These are phyloP conservation scores for Amphipyra berbera DNA, from an alignment of 2,888 invertebrate species.

Conservation along the genomic window DNA sequence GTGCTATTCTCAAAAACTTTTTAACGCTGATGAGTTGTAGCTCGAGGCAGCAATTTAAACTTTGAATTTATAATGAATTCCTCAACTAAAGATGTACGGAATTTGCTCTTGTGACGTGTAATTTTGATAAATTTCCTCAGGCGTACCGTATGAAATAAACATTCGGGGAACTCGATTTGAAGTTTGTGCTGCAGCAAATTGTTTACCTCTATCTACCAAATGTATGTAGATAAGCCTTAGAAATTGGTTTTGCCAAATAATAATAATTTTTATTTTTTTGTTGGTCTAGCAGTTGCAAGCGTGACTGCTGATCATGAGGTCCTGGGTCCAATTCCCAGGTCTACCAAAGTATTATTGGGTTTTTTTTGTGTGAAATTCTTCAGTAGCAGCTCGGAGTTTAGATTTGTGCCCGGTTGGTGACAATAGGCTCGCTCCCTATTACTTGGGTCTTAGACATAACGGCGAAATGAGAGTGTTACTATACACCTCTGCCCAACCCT, in stretches of 20 bases:
- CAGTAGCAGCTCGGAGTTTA: no score
- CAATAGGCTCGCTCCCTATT: no score
- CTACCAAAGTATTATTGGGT: no score
- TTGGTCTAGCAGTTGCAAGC: no score
- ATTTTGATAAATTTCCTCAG: slow-evolving; percentile 65
- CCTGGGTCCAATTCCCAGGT: no score
- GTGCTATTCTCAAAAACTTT: slow-evolving; percentile 74
- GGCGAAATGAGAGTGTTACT: no score
- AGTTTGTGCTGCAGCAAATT: slow-evolving; percentile 46
- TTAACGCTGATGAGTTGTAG: slow-evolving; percentile 83
- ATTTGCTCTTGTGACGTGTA: slow-evolving; percentile 70
- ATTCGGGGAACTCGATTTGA: slow-evolving; percentile 58
- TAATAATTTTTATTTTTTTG: no score
- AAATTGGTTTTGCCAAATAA: slow-evolving; percentile 6
- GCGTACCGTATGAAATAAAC: slow-evolving; percentile 65
- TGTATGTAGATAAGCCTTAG: background rate
- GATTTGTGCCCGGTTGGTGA: no score
- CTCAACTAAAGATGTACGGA: slow-evolving; percentile 74
- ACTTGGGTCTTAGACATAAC: no score
- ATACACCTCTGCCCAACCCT: no score
- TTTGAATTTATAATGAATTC: slow-evolving; percentile 82
- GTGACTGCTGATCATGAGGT: no score
- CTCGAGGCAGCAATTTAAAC: slow-evolving; percentile 81
- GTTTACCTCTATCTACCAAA: slow-evolving; percentile 28
- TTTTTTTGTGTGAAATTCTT: no score